Conservation (phyloP, 2,888 invertebrate genomes). For the Ptilodon capucinus region DNA sequence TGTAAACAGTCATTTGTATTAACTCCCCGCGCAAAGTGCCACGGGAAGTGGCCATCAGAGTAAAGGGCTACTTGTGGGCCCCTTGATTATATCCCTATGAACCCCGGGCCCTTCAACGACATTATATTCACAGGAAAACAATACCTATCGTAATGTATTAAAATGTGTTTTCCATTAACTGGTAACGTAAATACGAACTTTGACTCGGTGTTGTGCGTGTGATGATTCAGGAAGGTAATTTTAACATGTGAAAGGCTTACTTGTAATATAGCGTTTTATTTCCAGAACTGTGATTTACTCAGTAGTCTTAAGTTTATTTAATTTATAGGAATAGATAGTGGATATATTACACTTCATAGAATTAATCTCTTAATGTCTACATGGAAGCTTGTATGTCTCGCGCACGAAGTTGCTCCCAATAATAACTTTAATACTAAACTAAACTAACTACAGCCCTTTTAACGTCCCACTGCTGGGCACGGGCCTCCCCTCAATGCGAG, state of each 20-base stretch:
- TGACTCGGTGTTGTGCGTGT: slow-evolving; percentile 25
- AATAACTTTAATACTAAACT: too few species aligned
- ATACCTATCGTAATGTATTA: slow-evolving; percentile 23
- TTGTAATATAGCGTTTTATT: too few species aligned
- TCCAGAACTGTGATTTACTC: too few species aligned
- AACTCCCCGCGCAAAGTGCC: slow-evolving; percentile 24
- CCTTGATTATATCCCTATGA: slow-evolving; percentile 54
- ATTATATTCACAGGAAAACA: slow-evolving; percentile 28
- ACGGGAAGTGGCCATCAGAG: slow-evolving; percentile 42
- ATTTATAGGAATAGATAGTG: too few species aligned
- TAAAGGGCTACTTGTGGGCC: slow-evolving; percentile 40
- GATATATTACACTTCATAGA: too few species aligned
- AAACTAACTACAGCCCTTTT: too few species aligned
- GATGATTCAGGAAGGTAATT: slow-evolving; percentile 20
- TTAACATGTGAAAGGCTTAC: not conserved
- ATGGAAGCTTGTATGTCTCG: too few species aligned
- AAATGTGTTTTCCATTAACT: slow-evolving; percentile 26
- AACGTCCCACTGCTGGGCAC: too few species aligned
- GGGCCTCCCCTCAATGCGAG: too few species aligned
- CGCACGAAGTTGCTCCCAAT: too few species aligned
- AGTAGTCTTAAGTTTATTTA: too few species aligned
- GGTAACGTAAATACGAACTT: slow-evolving; percentile 10
- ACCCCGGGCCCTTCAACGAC: slow-evolving; percentile 20
- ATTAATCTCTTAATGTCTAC: too few species aligned
- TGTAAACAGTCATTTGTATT: slow-evolving; percentile 17